Percentiles rank a stretch among this genome's conserved stretches.
phyloP scores from a whole-genome alignment of 92 coral and sea anemone genomes.

The Zoanthus solanderi region DNA sequence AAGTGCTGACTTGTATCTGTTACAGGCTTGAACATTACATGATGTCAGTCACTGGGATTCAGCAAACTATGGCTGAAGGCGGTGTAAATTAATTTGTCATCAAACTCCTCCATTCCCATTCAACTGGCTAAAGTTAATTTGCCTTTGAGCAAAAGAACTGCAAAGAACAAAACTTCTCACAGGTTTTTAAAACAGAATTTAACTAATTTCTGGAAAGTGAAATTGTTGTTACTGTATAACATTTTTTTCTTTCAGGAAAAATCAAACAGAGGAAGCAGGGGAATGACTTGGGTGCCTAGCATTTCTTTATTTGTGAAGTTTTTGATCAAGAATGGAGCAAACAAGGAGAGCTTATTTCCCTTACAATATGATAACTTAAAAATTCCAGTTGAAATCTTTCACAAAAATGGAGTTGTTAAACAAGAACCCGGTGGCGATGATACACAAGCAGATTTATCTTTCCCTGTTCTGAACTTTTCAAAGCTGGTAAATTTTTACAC shows the following conservation, averaged over 20 bases:
- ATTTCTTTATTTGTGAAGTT: slow-evolving; percentile 64
- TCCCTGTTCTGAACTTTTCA: slow-evolving; percentile 72
- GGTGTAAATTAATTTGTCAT: too few species aligned
- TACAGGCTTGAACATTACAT: too few species aligned
- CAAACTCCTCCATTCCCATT: too few species aligned
- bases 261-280: slow-evolving; percentile 61
- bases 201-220: too few species aligned
- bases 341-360: slow-evolving; percentile 61
- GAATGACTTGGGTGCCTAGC: slow-evolving; percentile 85
- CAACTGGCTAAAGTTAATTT: too few species aligned
- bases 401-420: neutral
- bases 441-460: slow-evolving; percentile 39
- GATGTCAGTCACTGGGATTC: too few species aligned
- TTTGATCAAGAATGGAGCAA: slow-evolving; percentile 77
- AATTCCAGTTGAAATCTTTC: neutral
- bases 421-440: too few species aligned
- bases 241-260: slow-evolving; percentile 57
- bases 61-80: too few species aligned
- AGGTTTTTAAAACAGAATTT: too few species aligned
- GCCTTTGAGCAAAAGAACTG: too few species aligned
- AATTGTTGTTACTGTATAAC: neutral
- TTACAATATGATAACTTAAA: slow-evolving; percentile 46
- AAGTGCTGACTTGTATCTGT: too few species aligned
- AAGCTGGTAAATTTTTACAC: slow-evolving; percentile 85
- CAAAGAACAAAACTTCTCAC: too few species aligned